phyloP scores from a whole-genome alignment of 2,888 invertebrate genomes.

The Leucozona laternaria region DNA sequence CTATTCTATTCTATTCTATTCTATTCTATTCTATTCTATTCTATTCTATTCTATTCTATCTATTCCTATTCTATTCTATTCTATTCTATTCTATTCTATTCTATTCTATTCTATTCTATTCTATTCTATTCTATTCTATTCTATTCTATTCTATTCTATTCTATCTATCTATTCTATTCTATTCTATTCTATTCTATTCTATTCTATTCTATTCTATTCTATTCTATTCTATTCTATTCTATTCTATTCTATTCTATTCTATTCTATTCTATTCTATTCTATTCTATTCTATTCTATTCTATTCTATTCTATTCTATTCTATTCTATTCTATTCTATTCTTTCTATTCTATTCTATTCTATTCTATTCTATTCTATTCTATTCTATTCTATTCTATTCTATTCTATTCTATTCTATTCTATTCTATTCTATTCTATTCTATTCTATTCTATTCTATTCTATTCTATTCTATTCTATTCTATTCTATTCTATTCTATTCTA shows the following conservation, averaged over 20 bases:
- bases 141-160: neutral
- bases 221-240: neutral
- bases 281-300: neutral
- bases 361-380: too few relatives aligned
- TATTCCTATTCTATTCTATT: too few relatives aligned
- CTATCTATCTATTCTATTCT: neutral
- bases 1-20: too few relatives aligned
- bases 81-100: too few relatives aligned
- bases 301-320: constrained; percentile 1
- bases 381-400: too few relatives aligned
- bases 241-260: neutral
- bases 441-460: constrained; percentile 3
- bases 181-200: neutral
- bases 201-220: neutral
- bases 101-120: too few relatives aligned
- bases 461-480: constrained; percentile 3
- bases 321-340: too few relatives aligned
- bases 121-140: neutral
- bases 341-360: too few relatives aligned
- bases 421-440: constrained; percentile 2
- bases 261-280: neutral
- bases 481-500: neutral
- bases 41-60: too few relatives aligned
- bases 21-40: too few relatives aligned
- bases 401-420: too few relatives aligned